Evolutionary conservation across 2,888 invertebrate genomes (phyloP).

Genomic region (Parnassius glacialis): DNA sequence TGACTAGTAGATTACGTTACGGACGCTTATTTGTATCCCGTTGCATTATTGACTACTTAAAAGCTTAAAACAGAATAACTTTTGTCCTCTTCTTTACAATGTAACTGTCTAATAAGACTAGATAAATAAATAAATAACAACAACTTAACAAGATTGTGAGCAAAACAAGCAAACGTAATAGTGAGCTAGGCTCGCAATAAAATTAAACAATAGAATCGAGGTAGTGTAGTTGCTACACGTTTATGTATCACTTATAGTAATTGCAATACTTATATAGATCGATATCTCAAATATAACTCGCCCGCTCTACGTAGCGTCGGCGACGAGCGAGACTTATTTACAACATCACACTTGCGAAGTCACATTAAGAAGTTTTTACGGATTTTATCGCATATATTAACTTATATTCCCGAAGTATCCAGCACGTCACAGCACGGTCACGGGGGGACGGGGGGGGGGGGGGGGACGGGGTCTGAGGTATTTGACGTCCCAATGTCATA

Average conservation of each 20-base stretch:
- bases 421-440: no score
- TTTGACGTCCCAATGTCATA: no score
- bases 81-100: conserved; percentile 44
- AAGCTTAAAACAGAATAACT: conserved; percentile 36
- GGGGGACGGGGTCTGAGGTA: no score
- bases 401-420: no score
- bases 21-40: conserved; percentile 53
- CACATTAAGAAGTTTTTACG: conserved; percentile 53
- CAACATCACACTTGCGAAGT: conserved; percentile 78
- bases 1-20: conserved; percentile 57
- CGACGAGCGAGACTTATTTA: conserved; percentile 59
- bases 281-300: conserved; percentile 42
- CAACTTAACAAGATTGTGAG: conserved; percentile 61
- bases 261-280: conserved; percentile 40
- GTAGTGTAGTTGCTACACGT: conserved; percentile 77
- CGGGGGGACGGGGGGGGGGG: no score
- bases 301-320: conserved; percentile 42
- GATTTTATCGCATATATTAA: no score
- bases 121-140: conserved; percentile 48
- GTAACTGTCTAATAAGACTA: conserved; percentile 63
- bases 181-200: conserved; percentile 70
- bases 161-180: conserved; percentile 62
- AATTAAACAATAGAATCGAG: conserved; percentile 63
- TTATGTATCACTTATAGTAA: conserved; percentile 62
- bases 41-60: conserved; percentile 45